These are phyloP conservation scores for Rhagonycha lutea DNA, from an alignment of 2,888 invertebrate genomes.

Conservation along the genomic window DNA sequence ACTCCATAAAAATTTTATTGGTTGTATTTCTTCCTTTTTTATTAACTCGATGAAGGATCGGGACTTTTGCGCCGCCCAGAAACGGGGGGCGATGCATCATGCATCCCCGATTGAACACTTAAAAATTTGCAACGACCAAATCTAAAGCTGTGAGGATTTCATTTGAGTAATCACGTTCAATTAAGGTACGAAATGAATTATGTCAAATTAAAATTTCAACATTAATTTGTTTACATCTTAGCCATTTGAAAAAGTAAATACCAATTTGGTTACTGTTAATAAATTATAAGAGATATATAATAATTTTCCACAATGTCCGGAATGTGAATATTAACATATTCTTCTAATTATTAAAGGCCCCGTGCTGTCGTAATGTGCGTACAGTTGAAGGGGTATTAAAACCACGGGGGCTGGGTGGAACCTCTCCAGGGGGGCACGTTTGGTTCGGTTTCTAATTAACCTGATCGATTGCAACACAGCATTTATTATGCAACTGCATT, in stretches of 20 bases:
- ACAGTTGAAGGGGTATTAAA: slow-evolving; percentile 37
- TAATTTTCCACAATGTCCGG: slow-evolving; percentile 30
- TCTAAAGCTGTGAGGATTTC: background rate
- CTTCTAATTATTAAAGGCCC: slow-evolving; percentile 35
- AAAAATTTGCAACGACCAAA: background rate
- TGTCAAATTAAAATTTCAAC: background rate
- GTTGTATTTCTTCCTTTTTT: background rate
- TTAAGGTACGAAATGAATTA: background rate
- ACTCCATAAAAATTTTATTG: background rate
- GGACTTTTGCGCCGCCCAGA: background rate
- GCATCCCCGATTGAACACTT: background rate
- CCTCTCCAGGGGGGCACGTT: slow-evolving; percentile 44
- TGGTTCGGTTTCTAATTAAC: slow-evolving; percentile 53
- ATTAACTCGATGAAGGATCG: background rate
- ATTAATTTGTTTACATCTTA: background rate
- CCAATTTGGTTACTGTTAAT: background rate
- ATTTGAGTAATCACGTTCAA: background rate
- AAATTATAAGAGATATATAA: slow-evolving; percentile 3
- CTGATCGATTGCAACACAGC: slow-evolving; percentile 50
- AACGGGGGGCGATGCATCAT: background rate
- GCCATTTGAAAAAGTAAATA: background rate
- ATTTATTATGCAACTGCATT: slow-evolving; percentile 40
- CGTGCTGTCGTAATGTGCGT: slow-evolving; percentile 31
- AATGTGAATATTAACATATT: slow-evolving; percentile 39
- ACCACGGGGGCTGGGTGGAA: slow-evolving; percentile 45